These are phyloP conservation scores for Bombus picipes DNA, from an alignment of 1,140 invertebrate genomes.

Conservation along the genomic window DNA sequence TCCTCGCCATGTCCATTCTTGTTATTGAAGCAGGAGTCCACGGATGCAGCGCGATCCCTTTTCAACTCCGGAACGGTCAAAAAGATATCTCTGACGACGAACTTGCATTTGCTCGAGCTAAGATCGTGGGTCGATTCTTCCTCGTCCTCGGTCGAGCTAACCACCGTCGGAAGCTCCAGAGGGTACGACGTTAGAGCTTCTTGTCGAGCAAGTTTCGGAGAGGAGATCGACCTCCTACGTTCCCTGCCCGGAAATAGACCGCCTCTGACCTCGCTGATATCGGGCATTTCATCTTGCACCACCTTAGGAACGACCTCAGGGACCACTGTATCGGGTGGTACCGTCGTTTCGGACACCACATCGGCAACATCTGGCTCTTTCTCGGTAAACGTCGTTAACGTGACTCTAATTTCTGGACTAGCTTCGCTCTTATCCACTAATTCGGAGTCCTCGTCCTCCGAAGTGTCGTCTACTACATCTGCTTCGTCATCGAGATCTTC, in stretches of 20 bases:
- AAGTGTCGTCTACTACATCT: slow-evolving; percentile 81
- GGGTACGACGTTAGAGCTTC: slow-evolving; percentile 88
- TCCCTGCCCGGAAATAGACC: slow-evolving; percentile 71
- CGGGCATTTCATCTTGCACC: neutral
- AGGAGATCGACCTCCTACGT: slow-evolving; percentile 78
- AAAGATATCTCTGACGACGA: slow-evolving; percentile 88
- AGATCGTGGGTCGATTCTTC: slow-evolving; percentile 78
- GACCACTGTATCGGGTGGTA: neutral
- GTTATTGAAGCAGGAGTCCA: slow-evolving; percentile 90
- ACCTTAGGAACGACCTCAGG: slow-evolving; percentile 36
- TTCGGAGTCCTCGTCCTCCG: slow-evolving; percentile 81
- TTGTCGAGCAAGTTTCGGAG: slow-evolving; percentile 87
- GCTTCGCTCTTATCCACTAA: slow-evolving; percentile 69
- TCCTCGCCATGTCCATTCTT: slow-evolving; percentile 88
- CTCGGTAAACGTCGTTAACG: slow-evolving; percentile 84
- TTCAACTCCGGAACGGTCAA: slow-evolving; percentile 91
- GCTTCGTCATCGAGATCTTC: slow-evolving; percentile 8
- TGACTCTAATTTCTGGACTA: slow-evolving; percentile 86
- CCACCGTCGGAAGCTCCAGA: slow-evolving; percentile 82
- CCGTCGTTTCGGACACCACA: slow-evolving; percentile 62
- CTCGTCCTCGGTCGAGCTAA: slow-evolving; percentile 22
- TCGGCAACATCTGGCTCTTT: slow-evolving; percentile 42
- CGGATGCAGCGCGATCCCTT: slow-evolving; percentile 91
- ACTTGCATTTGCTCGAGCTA: slow-evolving; percentile 66
- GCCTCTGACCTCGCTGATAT: slow-evolving; percentile 52